Conservation (phyloP, 2,888 invertebrate genomes). For the Netelia virgata region DNA sequence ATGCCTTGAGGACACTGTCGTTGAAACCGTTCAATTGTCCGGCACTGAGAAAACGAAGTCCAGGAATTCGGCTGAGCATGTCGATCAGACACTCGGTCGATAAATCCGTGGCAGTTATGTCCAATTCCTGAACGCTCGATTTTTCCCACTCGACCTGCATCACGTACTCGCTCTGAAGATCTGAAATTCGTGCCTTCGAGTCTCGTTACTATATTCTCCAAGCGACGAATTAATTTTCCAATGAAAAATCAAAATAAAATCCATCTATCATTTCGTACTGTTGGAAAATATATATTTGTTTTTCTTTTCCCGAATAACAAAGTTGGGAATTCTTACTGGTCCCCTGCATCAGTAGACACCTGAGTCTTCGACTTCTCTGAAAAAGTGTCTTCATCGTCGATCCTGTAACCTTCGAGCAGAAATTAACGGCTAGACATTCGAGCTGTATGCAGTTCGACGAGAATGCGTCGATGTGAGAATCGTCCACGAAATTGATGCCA, state of each 20-base stretch:
- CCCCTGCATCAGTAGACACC: slow-evolving; percentile 97
- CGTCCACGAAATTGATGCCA: slow-evolving; percentile 99
- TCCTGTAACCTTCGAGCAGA: slow-evolving; percentile 98
- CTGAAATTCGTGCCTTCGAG: slow-evolving; percentile 85
- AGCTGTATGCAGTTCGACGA: slow-evolving; percentile 98
- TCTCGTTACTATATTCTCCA: slow-evolving; percentile 59
- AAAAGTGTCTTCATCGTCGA: slow-evolving; percentile 97
- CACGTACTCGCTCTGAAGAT: slow-evolving; percentile 95
- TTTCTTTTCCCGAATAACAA: slow-evolving; percentile 1
- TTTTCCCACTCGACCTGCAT: slow-evolving; percentile 99
- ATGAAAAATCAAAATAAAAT: slow-evolving; percentile 18
- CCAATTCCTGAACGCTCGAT: slow-evolving; percentile 96
- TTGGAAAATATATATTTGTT: not conserved
- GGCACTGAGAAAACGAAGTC: slow-evolving; percentile 95
- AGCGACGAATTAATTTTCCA: slow-evolving; percentile 14
- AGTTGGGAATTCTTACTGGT: slow-evolving; percentile 89
- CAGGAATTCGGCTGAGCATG: slow-evolving; percentile 94
- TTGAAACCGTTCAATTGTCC: slow-evolving; percentile 99
- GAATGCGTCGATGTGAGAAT: slow-evolving; percentile 99
- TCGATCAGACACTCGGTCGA: slow-evolving; percentile 97
- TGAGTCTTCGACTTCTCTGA: slow-evolving; percentile 96
- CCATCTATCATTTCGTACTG: slow-evolving; percentile 8
- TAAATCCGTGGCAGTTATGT: slow-evolving; percentile 98
- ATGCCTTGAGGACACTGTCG: slow-evolving; percentile 96
- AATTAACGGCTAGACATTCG: slow-evolving; percentile 98